Evolutionary conservation across 2,888 invertebrate genomes (phyloP), one percentile per base, ranked within the genome.

Genomic region (Heliconius aoede): DNA sequence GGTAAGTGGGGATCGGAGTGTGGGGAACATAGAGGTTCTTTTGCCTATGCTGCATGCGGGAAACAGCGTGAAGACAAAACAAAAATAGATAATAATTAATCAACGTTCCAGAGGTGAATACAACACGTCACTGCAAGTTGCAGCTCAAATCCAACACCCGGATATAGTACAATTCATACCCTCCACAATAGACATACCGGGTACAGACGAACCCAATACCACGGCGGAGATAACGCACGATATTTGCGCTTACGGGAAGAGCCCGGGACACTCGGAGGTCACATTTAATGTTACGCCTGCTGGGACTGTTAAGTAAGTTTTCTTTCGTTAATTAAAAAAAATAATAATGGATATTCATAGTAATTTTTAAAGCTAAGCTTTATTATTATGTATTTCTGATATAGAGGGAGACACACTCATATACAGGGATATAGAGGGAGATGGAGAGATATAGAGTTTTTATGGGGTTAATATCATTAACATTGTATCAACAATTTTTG

Each of bases 221-320:
- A 85, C 87, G 0, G 91, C 88, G n/a, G 84, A 89, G 80, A 89
- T 90, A 81, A 85, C 89, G 0, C 91, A 95, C 80, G 90, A 93
- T 21, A 90, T 97, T 60, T 92, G 91, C 83, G 94, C 96, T 0
- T 91, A 95, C 72, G 97, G 96, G 24, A 92, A 95, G 55, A 95
- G 93, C 32, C 96, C 97, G 1, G 97, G 97, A 64, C 95, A 96
- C 84, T 95, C 96, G 0, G 95, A 96, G 77, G 92, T 97, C 69
- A 95, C 95, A 1, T 95, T 96, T 71, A 95, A 95, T 83, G 93
- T 95, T 36, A 95, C 95, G 1, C 95, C 96, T 1, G 80, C 85
- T 30, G 93, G 95, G 32, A 86, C 88, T 80, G 88, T 94, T 65
- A 86, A 92, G 95, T 95, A 84, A 93, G 95, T 92, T 60, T 28